These are phyloP conservation scores for Catostylus mosaicus DNA, from an alignment of 30 jellyfish, hydroid and myxozoan genomes.

Conservation along the genomic window DNA sequence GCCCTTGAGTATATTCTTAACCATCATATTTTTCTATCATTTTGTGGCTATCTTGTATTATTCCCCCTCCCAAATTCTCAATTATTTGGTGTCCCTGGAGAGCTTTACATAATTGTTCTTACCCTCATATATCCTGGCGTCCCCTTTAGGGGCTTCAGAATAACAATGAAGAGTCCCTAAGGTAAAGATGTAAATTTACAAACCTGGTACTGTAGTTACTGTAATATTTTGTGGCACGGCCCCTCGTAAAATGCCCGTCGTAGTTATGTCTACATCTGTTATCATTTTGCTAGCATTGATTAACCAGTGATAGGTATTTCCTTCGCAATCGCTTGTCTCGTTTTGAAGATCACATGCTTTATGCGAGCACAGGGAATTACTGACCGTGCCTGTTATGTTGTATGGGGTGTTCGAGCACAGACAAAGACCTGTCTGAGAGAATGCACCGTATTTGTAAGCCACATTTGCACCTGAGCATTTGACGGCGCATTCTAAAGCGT, in stretches of 20 bases:
- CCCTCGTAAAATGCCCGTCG: conserved; percentile 16
- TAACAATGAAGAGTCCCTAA: too few species aligned
- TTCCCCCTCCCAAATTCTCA: too few species aligned
- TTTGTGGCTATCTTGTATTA: too few species aligned
- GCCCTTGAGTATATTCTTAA: too few species aligned
- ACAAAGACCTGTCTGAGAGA: conserved; percentile 48
- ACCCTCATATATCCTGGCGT: too few species aligned
- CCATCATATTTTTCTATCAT: too few species aligned
- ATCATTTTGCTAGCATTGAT: conserved; percentile 13
- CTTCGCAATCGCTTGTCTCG: conserved; percentile 43
- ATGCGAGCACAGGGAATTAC: conserved; percentile 8
- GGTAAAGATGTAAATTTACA: too few species aligned
- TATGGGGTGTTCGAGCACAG: conserved; percentile 25
- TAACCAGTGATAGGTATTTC: conserved; percentile 34
- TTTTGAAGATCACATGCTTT: conserved; percentile 22
- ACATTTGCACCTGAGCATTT: conserved; percentile 12
- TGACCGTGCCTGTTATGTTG: conserved; percentile 2
- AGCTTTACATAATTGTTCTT: too few species aligned
- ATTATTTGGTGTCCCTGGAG: too few species aligned
- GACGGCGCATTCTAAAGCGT: conserved; percentile 28
- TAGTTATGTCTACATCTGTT: conserved; percentile 13
- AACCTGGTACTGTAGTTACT: conserved; percentile 41
- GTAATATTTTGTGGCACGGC: conserved; percentile 59
- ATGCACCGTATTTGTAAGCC: conserved; percentile 19
- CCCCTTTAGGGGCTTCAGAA: too few species aligned